phyloP scores from a whole-genome alignment of 2,888 invertebrate genomes.

The Morpho achilles region DNA sequence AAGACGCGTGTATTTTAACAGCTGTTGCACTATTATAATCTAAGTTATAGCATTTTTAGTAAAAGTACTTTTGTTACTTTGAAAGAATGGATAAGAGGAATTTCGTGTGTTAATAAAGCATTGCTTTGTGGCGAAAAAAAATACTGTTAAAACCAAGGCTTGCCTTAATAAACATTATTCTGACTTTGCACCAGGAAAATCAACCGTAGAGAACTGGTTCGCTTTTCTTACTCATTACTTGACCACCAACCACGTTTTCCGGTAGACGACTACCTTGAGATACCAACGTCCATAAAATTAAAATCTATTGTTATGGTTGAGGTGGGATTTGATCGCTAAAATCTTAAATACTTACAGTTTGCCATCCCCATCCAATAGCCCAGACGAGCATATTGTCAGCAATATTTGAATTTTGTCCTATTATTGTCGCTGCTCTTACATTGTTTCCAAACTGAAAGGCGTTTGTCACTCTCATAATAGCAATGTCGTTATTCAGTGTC shows the following conservation, averaged over 20 bases:
- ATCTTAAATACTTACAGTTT: slow-evolving; percentile 3
- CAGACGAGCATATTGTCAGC: slow-evolving; percentile 40
- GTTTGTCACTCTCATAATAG: slow-evolving; percentile 34
- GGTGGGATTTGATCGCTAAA: too few species aligned
- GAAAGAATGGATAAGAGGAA: background rate
- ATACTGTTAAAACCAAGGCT: slow-evolving; percentile 9
- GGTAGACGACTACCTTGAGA: too few species aligned
- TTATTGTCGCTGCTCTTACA: slow-evolving; percentile 36
- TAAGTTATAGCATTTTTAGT: slow-evolving; percentile 1
- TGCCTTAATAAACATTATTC: slow-evolving; percentile 17
- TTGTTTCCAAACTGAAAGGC: slow-evolving; percentile 26
- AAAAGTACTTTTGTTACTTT: background rate
- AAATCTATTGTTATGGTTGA: too few species aligned
- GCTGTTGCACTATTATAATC: background rate
- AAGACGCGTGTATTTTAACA: background rate
- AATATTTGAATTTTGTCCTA: slow-evolving; percentile 39
- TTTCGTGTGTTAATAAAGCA: slow-evolving; percentile 1
- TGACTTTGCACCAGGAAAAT: slow-evolving; percentile 13
- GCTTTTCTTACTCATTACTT: background rate
- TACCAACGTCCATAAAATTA: too few species aligned
- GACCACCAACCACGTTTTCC: too few species aligned
- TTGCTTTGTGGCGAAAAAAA: slow-evolving; percentile 3
- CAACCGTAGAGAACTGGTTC: slow-evolving; percentile 9
- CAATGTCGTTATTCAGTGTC: slow-evolving; percentile 40
- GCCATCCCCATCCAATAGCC: slow-evolving; percentile 47